Conservation (phyloP, 2,797 vertebrate species). For the Psittacula echo region DNA sequence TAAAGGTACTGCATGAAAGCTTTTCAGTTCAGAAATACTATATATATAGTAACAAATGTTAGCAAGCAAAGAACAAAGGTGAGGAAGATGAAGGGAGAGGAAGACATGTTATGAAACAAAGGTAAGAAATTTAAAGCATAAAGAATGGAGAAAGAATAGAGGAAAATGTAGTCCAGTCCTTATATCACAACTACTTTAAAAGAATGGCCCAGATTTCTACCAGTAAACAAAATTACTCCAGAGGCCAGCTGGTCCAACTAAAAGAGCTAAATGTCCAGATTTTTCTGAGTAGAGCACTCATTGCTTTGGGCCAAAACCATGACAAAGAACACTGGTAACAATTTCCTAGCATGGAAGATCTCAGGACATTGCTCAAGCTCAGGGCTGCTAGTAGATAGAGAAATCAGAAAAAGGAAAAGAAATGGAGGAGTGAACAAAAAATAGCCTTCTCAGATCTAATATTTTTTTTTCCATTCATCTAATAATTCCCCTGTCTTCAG, state of each 20-base stretch:
- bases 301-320: neutral
- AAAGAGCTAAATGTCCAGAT: neutral
- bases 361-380: neutral
- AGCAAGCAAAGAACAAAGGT: neutral
- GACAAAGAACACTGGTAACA: neutral
- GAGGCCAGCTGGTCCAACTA: neutral
- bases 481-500: neutral
- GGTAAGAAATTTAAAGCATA: neutral
- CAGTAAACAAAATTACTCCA: neutral
- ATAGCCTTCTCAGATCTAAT: neutral
- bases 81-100: neutral
- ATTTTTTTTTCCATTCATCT: neutral
- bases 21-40: neutral
- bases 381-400: neutral
- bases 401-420: neutral
- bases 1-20: conserved; percentile 13
- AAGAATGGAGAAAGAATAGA: neutral
- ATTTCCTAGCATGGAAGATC: neutral
- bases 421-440: neutral
- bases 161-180: neutral
- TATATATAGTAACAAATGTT: neutral
- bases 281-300: neutral
- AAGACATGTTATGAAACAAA: neutral
- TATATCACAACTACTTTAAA: neutral
- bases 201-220: neutral